Conservation (phyloP, 2,888 invertebrate species). For the Biston betularia region DNA sequence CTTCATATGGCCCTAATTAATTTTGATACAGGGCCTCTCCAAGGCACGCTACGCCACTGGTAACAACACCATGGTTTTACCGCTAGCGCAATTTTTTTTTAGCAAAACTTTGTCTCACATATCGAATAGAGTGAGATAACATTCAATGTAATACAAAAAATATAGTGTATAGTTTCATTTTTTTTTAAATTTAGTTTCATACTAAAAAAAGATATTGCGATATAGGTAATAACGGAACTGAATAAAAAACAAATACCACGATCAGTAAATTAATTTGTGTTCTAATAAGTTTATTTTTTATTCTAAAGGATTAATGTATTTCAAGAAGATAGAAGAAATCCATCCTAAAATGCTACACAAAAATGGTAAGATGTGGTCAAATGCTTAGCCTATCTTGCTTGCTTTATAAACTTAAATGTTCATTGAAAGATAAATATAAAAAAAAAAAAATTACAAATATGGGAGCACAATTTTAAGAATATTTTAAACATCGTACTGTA, state of each 20-base stretch:
- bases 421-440: no score
- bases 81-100: no score
- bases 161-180: no score
- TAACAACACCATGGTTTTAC: not conserved
- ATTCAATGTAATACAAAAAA: no score
- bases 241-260: not conserved
- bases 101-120: no score
- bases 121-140: no score
- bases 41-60: no score
- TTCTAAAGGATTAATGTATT: conserved; percentile 4
- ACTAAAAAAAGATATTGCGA: not conserved
- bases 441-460: no score
- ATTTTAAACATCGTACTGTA: not conserved
- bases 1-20: no score
- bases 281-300: conserved; percentile 4
- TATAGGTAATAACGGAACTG: not conserved
- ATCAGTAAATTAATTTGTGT: not conserved
- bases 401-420: not conserved
- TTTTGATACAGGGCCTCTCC: no score
- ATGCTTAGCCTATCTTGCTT: conserved; percentile 4
- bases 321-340: conserved; percentile 10
- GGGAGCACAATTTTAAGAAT: no score
- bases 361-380: conserved; percentile 11
- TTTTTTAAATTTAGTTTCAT: no score
- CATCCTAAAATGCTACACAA: conserved; percentile 4